A percentile compares a stretch with the other conserved stretches of the same genome.
phyloP scores from a whole-genome alignment of 2,797 vertebrate species.

The Eutrigla gurnardus region DNA sequence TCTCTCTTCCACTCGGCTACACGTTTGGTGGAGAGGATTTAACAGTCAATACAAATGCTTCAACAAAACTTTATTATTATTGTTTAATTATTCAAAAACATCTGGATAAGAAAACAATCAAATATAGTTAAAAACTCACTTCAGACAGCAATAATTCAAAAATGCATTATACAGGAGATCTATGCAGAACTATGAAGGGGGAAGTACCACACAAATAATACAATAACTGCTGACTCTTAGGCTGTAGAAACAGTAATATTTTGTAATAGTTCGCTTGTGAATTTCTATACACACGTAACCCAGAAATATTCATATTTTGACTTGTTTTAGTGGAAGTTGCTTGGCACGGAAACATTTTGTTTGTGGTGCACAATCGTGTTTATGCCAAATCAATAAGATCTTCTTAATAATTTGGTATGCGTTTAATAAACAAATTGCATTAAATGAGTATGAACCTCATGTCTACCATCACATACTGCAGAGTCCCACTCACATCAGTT shows the following conservation, averaged over 20 bases:
- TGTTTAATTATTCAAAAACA: neutral
- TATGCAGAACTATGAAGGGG: no score
- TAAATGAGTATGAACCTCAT: conserved; percentile 40
- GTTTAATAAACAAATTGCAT: conserved; percentile 34
- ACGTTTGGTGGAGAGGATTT: conserved; percentile 9
- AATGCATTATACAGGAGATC: no score
- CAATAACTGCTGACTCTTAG: conserved; percentile 35
- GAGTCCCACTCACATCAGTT: conserved; percentile 62
- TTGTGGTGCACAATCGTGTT: conserved; percentile 10
- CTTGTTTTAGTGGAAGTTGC: conserved; percentile 30
- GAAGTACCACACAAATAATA: conserved; percentile 14
- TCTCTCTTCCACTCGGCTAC: conserved; percentile 43
- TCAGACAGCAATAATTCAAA: neutral
- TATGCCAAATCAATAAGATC: conserved; percentile 19
- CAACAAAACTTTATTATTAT: neutral
- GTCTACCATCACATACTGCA: conserved; percentile 46
- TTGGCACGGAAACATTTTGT: conserved; percentile 12
- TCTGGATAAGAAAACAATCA: neutral
- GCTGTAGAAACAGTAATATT: conserved; percentile 36
- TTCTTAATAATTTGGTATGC: neutral
- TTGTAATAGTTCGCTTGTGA: conserved; percentile 50
- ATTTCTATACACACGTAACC: conserved; percentile 40
- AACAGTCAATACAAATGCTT: conserved; percentile 6
- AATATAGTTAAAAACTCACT: neutral
- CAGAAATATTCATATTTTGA: conserved; percentile 8